These are phyloP conservation scores for Nanger granti DNA, from an alignment of 2,113 vertebrate species.

Conservation along the genomic window DNA sequence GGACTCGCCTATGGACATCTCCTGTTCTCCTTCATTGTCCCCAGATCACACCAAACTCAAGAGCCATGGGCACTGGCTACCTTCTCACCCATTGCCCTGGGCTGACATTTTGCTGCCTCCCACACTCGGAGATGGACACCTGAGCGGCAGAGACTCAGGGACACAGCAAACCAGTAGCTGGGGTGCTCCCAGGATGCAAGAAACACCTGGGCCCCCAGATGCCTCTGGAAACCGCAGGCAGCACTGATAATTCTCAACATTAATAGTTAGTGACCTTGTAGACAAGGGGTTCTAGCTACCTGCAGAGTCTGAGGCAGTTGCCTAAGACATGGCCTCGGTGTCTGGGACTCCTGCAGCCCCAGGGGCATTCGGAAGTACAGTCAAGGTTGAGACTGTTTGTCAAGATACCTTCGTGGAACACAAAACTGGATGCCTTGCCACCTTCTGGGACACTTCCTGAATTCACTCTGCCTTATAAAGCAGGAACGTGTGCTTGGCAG, in stretches of 20 bases:
- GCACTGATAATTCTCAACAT: neutral
- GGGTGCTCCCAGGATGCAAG: neutral
- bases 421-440: neutral
- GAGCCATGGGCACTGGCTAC: neutral
- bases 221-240: neutral
- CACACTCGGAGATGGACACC: neutral
- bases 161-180: neutral
- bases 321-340: fast-evolving
- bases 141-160: fast-evolving
- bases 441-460: neutral
- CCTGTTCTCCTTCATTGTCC: neutral
- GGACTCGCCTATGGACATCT: neutral
- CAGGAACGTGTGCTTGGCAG: neutral
- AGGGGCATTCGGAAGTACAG: fast-evolving
- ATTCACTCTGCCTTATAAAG: neutral
- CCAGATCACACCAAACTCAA: neutral
- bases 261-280: no score
- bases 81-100: neutral
- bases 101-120: neutral
- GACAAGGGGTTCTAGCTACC: neutral
- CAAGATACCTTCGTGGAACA: fast-evolving
- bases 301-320: neutral
- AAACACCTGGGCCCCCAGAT: neutral
- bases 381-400: neutral
- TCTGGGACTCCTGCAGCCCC: no score